Conservation (phyloP, 30 jellyfish, hydroid and myxozoan species). For the Morbakka virulenta region DNA sequence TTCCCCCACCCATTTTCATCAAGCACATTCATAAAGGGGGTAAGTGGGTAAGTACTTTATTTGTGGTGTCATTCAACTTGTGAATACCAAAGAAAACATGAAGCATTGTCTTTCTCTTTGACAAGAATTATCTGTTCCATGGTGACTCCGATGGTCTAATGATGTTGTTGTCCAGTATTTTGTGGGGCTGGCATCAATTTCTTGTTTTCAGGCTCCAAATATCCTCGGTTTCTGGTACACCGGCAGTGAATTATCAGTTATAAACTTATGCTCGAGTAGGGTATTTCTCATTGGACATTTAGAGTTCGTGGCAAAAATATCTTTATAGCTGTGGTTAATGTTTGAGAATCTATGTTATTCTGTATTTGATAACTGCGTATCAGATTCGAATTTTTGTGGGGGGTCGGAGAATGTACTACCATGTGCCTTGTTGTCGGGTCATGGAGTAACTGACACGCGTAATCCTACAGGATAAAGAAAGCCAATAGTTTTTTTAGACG, state of each 20-base stretch:
- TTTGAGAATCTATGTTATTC: neutral
- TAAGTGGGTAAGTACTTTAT: constrained; percentile 28
- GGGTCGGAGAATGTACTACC: constrained; percentile 4
- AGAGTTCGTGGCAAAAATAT: constrained; percentile 10
- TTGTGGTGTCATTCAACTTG: constrained; percentile 12
- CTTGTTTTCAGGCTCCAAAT: too few relatives aligned
- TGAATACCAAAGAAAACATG: constrained; percentile 40
- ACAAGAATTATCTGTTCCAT: constrained; percentile 35
- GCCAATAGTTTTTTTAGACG: constrained; percentile 3
- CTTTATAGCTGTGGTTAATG: neutral
- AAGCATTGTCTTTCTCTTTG: constrained; percentile 19
- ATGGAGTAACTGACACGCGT: neutral
- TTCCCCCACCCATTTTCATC: neutral
- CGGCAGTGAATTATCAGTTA: constrained; percentile 5
- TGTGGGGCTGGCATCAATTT: constrained; percentile 5
- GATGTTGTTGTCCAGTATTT: constrained; percentile 16
- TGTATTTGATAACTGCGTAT: neutral
- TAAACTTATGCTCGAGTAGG: neutral
- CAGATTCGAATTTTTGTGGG: constrained; percentile 14
- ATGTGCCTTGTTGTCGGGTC: neutral
- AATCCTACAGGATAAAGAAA: neutral
- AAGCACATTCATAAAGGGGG: neutral
- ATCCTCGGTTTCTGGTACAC: too few relatives aligned
- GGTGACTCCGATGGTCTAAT: constrained; percentile 41
- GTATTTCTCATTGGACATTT: constrained; percentile 19